Percentiles rank a stretch among this genome's conserved stretches.
Evolutionary conservation across 2,888 invertebrate genomes (phyloP).

Genomic region (Eilema griseolum): DNA sequence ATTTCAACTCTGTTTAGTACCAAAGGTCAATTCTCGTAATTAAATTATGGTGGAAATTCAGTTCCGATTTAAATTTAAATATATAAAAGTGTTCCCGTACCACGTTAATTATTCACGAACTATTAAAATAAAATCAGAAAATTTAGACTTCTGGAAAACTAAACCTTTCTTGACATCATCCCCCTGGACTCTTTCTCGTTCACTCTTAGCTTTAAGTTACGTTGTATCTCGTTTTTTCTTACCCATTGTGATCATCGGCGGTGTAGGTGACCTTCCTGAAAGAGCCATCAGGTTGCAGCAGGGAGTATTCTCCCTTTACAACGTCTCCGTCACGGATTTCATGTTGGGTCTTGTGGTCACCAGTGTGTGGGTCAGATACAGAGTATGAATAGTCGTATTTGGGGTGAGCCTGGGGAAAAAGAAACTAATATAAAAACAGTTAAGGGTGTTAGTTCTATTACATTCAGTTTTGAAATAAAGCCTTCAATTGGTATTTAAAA

Average conservation of each 20-base stretch:
- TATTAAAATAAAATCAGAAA: no score
- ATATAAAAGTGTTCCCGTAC: no score
- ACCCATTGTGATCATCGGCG: conserved; percentile 84
- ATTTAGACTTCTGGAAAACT: no score
- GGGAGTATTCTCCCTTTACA: conserved; percentile 83
- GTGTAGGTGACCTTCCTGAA: conserved; percentile 85
- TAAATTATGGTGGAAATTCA: no score
- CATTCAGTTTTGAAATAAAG: no score
- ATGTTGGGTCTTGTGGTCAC: conserved; percentile 84
- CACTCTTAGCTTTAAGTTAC: background rate
- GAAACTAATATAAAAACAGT: background rate
- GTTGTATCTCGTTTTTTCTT: conserved; percentile 41
- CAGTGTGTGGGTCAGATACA: conserved; percentile 83
- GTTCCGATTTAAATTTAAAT: no score
- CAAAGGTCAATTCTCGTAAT: no score
- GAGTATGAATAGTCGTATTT: conserved; percentile 85
- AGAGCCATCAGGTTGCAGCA: conserved; percentile 82
- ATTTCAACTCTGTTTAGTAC: no score
- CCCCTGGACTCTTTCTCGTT: background rate
- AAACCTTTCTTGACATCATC: background rate
- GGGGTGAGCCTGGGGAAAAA: conserved; percentile 75
- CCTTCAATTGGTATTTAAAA: no score
- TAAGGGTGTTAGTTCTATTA: background rate
- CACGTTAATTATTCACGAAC: no score
- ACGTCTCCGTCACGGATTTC: conserved; percentile 81